A percentile compares a stretch with the other conserved stretches of the same genome.
phyloP scores from a whole-genome alignment of 1,140 invertebrate species.

The Anthonomus grandis region DNA sequence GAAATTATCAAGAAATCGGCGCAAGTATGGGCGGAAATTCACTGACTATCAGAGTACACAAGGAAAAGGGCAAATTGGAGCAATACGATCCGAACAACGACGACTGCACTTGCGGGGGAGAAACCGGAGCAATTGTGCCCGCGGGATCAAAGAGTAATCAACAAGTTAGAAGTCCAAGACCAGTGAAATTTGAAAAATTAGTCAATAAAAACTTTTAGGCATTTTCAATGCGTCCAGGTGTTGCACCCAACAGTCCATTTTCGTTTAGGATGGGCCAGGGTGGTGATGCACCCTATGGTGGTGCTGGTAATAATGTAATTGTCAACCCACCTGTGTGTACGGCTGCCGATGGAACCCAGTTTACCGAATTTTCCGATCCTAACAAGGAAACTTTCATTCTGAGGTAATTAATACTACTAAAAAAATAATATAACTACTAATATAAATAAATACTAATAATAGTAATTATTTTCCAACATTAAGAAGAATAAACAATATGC shows the following conservation, averaged over 20 bases:
- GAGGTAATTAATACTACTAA: conserved; percentile 15
- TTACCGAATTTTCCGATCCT: conserved; percentile 45
- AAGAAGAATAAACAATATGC: neutral
- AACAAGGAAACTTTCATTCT: conserved; percentile 48
- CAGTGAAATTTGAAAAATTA: neutral
- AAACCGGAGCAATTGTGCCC: neutral
- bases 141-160: conserved; percentile 6
- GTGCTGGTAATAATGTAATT: conserved; percentile 32
- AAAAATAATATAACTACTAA: conserved; percentile 1
- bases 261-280: conserved; percentile 39
- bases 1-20: conserved; percentile 47
- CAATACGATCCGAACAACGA: conserved; percentile 23
- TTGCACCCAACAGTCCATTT: conserved; percentile 35
- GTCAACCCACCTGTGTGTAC: conserved; percentile 41
- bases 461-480: too few relatives aligned
- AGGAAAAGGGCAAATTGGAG: conserved; percentile 42
- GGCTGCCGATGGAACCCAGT: conserved; percentile 38
- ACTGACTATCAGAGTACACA: conserved; percentile 46
- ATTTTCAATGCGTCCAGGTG: conserved; percentile 31
- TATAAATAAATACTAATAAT: neutral
- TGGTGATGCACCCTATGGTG: conserved; percentile 8
- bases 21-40: conserved; percentile 47
- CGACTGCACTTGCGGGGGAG: conserved; percentile 12
- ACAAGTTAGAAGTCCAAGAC: conserved; percentile 8
- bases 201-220: conserved; percentile 5